Percentiles rank a stretch among this genome's conserved stretches.
phyloP scores from a whole-genome alignment of 1,140 invertebrate genomes.

The Trichoplusia ni region DNA sequence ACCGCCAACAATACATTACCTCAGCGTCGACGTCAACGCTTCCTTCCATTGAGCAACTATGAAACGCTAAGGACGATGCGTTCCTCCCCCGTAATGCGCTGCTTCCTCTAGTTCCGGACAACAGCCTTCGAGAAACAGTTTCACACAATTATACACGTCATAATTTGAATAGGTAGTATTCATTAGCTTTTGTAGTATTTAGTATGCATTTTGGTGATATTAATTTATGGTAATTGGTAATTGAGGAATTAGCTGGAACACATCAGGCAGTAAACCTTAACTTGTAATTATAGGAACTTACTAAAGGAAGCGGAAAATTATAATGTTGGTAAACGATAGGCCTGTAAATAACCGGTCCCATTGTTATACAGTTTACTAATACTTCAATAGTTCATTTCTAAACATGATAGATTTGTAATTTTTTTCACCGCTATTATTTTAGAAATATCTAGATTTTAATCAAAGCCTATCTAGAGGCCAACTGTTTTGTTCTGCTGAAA shows the following conservation, averaged over 20 bases:
- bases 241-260: not conserved
- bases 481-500: too few species aligned
- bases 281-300: not conserved
- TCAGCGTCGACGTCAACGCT: not conserved
- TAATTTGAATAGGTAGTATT: slow-evolving; percentile 18
- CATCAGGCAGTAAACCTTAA: slow-evolving; percentile 6
- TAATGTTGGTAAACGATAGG: not conserved
- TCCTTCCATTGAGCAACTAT: slow-evolving; percentile 27
- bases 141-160: slow-evolving; percentile 20
- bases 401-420: not conserved
- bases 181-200: not conserved
- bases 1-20: not conserved
- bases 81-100: slow-evolving; percentile 3
- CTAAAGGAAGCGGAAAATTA: not conserved
- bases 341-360: not conserved
- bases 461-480: too few species aligned
- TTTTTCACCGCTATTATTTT: too few species aligned
- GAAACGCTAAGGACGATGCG: slow-evolving; percentile 7
- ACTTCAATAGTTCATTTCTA: not conserved
- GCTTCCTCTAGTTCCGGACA: slow-evolving; percentile 22
- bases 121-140: slow-evolving; percentile 20
- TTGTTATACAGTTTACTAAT: not conserved
- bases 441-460: too few species aligned
- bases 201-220: not conserved
- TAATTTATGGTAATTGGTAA: slow-evolving; percentile 1